phyloP scores from a whole-genome alignment of 2,888 invertebrate species.

The Dysmachus trigonus region DNA sequence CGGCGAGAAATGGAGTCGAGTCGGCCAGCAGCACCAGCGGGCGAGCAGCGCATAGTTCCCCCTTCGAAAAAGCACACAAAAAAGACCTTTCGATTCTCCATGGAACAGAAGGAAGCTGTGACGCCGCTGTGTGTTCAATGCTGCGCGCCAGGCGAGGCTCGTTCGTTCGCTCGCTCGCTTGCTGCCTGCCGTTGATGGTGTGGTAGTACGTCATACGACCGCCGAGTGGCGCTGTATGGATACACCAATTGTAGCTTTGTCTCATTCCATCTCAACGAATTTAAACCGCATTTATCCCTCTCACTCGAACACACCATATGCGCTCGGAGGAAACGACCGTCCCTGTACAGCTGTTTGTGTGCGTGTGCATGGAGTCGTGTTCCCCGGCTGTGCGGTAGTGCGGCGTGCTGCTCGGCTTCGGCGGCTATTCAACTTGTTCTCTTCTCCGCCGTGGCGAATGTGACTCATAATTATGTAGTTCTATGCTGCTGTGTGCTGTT shows the following conservation, averaged over 20 bases:
- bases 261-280: background rate
- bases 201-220: background rate
- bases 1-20: slow-evolving; percentile 10
- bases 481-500: background rate
- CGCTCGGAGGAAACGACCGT: background rate
- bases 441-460: background rate
- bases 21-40: background rate
- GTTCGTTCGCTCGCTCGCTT: too few species aligned
- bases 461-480: slow-evolving; percentile 1
- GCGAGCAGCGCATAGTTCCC: background rate
- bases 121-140: background rate
- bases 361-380: background rate
- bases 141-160: background rate
- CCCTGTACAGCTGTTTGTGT: background rate
- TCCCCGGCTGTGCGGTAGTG: background rate
- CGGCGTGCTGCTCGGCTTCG: background rate
- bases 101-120: slow-evolving; percentile 19
- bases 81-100: slow-evolving; percentile 27
- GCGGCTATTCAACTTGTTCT: slow-evolving; percentile 5
- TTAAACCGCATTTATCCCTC: background rate
- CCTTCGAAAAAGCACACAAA: slow-evolving; percentile 13
- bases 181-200: background rate
- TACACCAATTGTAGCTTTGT: background rate
- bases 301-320: background rate
- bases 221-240: background rate